Base-by-base conservation (phyloP, 1,140 invertebrate species). In the Nasonia giraulti region DNA sequence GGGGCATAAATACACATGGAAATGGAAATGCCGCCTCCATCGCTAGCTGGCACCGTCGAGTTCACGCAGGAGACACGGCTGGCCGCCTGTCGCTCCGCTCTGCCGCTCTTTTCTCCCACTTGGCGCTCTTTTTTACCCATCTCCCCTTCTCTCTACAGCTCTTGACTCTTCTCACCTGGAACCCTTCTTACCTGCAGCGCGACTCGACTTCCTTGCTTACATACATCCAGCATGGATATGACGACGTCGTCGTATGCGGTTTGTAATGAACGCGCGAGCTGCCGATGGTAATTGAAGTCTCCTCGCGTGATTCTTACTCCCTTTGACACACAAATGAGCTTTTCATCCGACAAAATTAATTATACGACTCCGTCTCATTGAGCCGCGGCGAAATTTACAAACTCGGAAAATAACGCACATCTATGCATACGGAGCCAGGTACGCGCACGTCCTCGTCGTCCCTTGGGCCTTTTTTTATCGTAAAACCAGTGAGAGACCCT, bases 41-140 rank as follows among this genome's bases (percentile, higher is more conserved):
- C 74, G 77, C 68, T 40, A 76, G 27, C 27, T 31, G 33, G 23
- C 44, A 73, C 55, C 75, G 88, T 73, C 87, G 88, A 89, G 88
- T 88, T 88, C 79, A 87, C 23, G 23, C 90, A 88, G 91, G 91
- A 91, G 87, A 91, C 89, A 91, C 89, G 91, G 90, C 89, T 91
- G 87, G 91, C 88, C 89, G 90, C 86, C 81, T 87, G 87, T 88
- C 88, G 89, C 88, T 82, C 87, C 90, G 89, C 88, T 91, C 89
- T 90, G 88, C 87, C 90, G 91, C 89, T 27, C 27, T 89, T 91
- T 89, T 87, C 85, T 87, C 87, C 88, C 88, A 89, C 88, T 86
- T 87, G 23, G 66, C 20, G 7, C 55, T 55, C 55, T 27, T 27
- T 27, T 27, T 27, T 27, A 40, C 73, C 47, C 4, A 7, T 85